Evolutionary conservation across 2,797 vertebrate genomes (phyloP), one percentile per base, ranked within the genome.

Genomic region (Coregonus sp.): DNA sequence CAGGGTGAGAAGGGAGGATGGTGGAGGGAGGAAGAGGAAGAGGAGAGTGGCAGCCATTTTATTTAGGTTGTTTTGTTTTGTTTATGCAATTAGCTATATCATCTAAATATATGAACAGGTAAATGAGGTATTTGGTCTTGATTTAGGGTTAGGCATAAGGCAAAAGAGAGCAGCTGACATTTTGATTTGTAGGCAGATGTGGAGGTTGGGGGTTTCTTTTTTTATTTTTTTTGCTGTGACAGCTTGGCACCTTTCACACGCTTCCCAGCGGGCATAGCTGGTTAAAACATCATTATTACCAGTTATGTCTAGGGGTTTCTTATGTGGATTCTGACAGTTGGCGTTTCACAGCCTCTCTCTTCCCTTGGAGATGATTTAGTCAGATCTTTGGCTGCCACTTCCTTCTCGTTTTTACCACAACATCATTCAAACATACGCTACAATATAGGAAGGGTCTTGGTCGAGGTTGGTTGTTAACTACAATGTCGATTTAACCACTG

Each of bases 1-100:
- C 54, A 92, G 98, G 94, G 98, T 99, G 87, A 95, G 97, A 78
- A 25, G 16, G 16, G 31, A 33, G 72, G 50, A 25, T 20, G n/a
- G 11, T 12, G 25, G 15, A 5, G 50, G 20, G n/a, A 14, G 72
- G 72, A 35, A 1, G 50, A 5, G 37, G 69, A 7, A 1, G 50
- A 5, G 37, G 69, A 7, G 4, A 18, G 11, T 9, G 14, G 14
- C 7, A 4, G 59, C 59, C 59, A 1, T 61, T 63, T 63, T 29
- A 4, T 63, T 12, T 63, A 0, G 2, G 9, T 47, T 47, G 9
- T 47, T 25, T 25, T 47, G 9, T 11, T 47, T 47, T 12, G 0
- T 47, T 47, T 47, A 12, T 3, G 40, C 2, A 47, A 47, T 12
- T 12, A 47, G 40, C 2, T 47, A 47, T 47, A 47, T 11, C 40